These are phyloP conservation scores for Enteromius argenteus DNA, from an alignment of 2,797 vertebrate genomes.

Conservation along the genomic window DNA sequence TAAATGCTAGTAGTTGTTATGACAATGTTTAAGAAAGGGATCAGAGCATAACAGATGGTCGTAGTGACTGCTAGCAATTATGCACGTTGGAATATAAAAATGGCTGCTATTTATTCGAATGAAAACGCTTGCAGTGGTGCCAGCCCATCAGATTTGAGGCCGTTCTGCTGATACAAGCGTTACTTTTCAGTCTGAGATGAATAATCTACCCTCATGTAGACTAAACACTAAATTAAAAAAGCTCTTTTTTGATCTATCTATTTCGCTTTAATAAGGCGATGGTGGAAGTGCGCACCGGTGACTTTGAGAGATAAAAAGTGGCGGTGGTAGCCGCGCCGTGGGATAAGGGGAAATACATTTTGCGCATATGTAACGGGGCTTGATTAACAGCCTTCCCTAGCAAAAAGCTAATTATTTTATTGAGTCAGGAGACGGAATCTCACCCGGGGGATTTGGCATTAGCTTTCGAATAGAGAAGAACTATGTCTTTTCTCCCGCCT, in stretches of 20 bases:
- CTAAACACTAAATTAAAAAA: conserved; percentile 85
- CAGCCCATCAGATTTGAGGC: conserved; percentile 73
- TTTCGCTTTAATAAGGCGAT: conserved; percentile 41
- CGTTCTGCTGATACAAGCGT: conserved; percentile 77
- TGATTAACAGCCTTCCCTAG: conserved; percentile 80
- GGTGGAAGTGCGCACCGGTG: conserved; percentile 74
- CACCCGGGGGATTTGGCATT: conserved; percentile 81
- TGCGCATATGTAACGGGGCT: conserved; percentile 80
- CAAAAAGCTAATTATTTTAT: conserved; percentile 86
- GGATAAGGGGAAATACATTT: conserved; percentile 73
- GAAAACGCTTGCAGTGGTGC: conserved; percentile 66
- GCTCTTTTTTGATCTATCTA: conserved; percentile 73
- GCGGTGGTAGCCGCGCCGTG: conserved; percentile 69
- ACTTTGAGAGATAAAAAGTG: conserved; percentile 79
- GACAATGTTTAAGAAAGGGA: conserved; percentile 59
- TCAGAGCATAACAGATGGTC: conserved; percentile 74
- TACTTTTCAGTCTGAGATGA: conserved; percentile 69
- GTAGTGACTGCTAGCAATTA: conserved; percentile 70
- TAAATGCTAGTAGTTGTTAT: conserved; percentile 61
- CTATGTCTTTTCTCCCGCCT: conserved; percentile 71
- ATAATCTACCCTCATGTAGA: conserved; percentile 83
- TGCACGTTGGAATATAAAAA: conserved; percentile 59
- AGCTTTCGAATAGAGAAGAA: conserved; percentile 68
- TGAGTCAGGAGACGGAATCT: conserved; percentile 79
- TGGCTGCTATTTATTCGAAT: conserved; percentile 74